Evolutionary conservation across 92 coral and sea anemone species (phyloP).

Genomic region (Palythoa grandiflora): DNA sequence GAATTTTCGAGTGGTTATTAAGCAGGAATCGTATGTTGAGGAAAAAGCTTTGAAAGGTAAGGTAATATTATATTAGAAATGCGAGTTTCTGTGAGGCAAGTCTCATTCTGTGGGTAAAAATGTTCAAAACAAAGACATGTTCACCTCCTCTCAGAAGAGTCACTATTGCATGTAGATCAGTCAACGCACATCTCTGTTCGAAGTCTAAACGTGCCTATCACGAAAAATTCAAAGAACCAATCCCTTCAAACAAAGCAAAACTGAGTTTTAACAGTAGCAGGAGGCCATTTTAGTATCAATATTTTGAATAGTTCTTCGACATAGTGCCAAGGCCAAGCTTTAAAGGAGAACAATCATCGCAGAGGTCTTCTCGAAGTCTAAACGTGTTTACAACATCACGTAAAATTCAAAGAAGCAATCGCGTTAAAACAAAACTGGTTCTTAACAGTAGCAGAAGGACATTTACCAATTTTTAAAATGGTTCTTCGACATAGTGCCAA

Average conservation of each 20-base stretch:
- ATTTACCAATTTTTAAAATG: neutral
- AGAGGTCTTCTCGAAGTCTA: neutral
- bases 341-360: neutral
- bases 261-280: too few species aligned
- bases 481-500: neutral
- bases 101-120: neutral
- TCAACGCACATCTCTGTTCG: neutral
- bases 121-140: neutral
- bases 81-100: neutral
- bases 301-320: neutral
- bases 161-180: neutral
- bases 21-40: neutral
- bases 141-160: neutral
- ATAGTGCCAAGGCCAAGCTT: neutral
- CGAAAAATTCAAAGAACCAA: neutral
- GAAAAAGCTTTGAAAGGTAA: neutral
- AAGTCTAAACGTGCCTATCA: neutral
- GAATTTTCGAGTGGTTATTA: neutral
- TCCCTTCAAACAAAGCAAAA: neutral
- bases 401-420: neutral
- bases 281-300: neutral
- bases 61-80: neutral
- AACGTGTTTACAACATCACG: neutral
- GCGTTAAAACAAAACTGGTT: neutral
- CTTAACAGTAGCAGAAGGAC: too few species aligned